Percentiles rank a stretch among this genome's conserved stretches.
phyloP scores from a whole-genome alignment of 1,140 invertebrate genomes.

The Manduca sexta region DNA sequence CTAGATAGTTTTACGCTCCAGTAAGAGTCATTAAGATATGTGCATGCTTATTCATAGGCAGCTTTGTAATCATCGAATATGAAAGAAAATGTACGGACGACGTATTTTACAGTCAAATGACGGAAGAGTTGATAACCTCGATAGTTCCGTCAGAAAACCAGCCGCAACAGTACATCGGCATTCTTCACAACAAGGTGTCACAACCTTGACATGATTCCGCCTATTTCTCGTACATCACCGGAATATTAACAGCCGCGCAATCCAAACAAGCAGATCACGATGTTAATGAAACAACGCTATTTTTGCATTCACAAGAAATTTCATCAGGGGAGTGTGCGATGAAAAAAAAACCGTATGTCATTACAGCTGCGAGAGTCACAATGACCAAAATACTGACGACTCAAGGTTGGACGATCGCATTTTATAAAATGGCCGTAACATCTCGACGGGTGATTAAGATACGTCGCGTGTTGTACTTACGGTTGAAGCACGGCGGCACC shows the following conservation, averaged over 20 bases:
- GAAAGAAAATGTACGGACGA: not conserved
- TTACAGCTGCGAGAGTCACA: slow-evolving; percentile 30
- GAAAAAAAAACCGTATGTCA: slow-evolving; percentile 19
- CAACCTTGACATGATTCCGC: slow-evolving; percentile 45
- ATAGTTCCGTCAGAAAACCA: slow-evolving; percentile 2
- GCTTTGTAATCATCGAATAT: not conserved
- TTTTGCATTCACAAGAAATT: not conserved
- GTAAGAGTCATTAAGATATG: not conserved
- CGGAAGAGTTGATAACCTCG: not conserved
- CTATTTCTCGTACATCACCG: slow-evolving; percentile 32
- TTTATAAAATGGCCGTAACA: slow-evolving; percentile 61
- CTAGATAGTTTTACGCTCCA: not conserved
- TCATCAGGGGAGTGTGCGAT: not conserved
- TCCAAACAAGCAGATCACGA: slow-evolving; percentile 19
- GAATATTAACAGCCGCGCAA: slow-evolving; percentile 31
- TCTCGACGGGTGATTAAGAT: slow-evolving; percentile 39
- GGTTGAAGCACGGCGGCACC: not conserved
- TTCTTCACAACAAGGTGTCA: slow-evolving; percentile 27
- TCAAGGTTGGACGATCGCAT: slow-evolving; percentile 52
- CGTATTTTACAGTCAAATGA: too few species aligned
- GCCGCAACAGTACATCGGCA: slow-evolving; percentile 4
- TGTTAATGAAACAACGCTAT: not conserved
- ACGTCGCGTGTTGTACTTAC: slow-evolving; percentile 37
- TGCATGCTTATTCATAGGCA: not conserved
- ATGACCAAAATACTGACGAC: slow-evolving; percentile 54